phyloP scores from a whole-genome alignment of 1,140 invertebrate species.

The Drosophila fuyamai region DNA sequence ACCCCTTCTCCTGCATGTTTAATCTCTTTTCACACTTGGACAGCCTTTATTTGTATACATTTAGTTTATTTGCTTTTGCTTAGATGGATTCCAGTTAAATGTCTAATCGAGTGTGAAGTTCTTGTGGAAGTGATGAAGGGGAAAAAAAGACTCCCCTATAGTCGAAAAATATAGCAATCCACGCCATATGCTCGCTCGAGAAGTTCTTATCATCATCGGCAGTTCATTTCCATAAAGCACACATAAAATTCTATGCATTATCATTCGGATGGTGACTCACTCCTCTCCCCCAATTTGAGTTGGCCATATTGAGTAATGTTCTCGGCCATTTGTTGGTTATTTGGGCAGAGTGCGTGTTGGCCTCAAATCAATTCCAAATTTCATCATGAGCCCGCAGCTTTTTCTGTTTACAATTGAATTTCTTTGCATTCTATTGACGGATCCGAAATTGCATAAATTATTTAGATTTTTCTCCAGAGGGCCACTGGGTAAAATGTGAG shows the following conservation, averaged over 20 bases:
- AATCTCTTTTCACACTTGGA: slow-evolving; percentile 58
- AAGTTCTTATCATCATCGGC: slow-evolving; percentile 31
- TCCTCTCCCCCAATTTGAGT: slow-evolving; percentile 11
- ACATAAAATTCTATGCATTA: background rate
- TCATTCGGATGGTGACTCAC: slow-evolving; percentile 26
- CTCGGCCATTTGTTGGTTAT: slow-evolving; percentile 15
- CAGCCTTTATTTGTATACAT: slow-evolving; percentile 47
- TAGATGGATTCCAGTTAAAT: slow-evolving; percentile 54
- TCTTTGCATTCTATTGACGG: slow-evolving; percentile 55
- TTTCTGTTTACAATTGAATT: slow-evolving; percentile 73
- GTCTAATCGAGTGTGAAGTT: slow-evolving; percentile 51
- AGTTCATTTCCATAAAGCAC: slow-evolving; percentile 36
- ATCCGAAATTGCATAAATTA: slow-evolving; percentile 75
- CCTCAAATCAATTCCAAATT: slow-evolving; percentile 72
- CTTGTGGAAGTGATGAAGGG: slow-evolving; percentile 16
- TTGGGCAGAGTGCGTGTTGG: slow-evolving; percentile 26
- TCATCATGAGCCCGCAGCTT: slow-evolving; percentile 70
- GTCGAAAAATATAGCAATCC: slow-evolving; percentile 1
- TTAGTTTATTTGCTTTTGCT: slow-evolving; percentile 64
- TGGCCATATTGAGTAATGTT: slow-evolving; percentile 42
- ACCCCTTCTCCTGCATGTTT: slow-evolving; percentile 35
- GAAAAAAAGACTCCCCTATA: slow-evolving; percentile 3
- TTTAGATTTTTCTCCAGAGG: slow-evolving; percentile 60
- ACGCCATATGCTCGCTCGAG: slow-evolving; percentile 16
- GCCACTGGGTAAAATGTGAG: background rate